phyloP scores from a whole-genome alignment of 2,888 invertebrate species.

The Philaethria dido region DNA sequence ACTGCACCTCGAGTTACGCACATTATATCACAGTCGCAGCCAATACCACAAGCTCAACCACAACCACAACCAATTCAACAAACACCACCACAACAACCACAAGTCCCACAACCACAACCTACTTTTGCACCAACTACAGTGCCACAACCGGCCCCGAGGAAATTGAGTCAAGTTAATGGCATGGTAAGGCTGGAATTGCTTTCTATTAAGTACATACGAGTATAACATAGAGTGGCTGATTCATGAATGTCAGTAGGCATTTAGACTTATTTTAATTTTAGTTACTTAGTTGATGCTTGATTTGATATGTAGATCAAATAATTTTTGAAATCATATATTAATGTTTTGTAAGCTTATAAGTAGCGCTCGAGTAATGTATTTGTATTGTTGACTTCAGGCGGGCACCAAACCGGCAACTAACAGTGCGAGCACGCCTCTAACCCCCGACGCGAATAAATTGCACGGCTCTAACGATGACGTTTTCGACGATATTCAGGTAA shows the following conservation, averaged over 20 bases:
- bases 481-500: constrained; percentile 78
- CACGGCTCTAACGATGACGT: constrained; percentile 79
- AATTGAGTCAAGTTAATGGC: constrained; percentile 75
- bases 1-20: constrained; percentile 50
- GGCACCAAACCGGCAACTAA: constrained; percentile 71
- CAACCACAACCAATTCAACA: constrained; percentile 53
- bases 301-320: background rate
- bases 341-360: constrained; percentile 29
- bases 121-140: constrained; percentile 50
- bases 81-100: constrained; percentile 48
- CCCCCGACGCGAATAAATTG: constrained; percentile 69
- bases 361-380: constrained; percentile 36
- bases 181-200: constrained; percentile 62
- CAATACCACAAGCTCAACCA: constrained; percentile 34
- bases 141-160: constrained; percentile 78
- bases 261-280: background rate
- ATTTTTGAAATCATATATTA: background rate
- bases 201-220: constrained; percentile 35
- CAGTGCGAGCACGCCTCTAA: constrained; percentile 76
- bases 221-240: constrained; percentile 17
- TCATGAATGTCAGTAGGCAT: too few species aligned
- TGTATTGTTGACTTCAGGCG: constrained; percentile 59
- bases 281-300: background rate
- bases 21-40: constrained; percentile 46
- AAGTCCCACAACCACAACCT: constrained; percentile 43